Evolutionary conservation across 2,113 vertebrate species (phyloP), one percentile per base, ranked within the genome.

Genomic region (Anser cygnoides): DNA sequence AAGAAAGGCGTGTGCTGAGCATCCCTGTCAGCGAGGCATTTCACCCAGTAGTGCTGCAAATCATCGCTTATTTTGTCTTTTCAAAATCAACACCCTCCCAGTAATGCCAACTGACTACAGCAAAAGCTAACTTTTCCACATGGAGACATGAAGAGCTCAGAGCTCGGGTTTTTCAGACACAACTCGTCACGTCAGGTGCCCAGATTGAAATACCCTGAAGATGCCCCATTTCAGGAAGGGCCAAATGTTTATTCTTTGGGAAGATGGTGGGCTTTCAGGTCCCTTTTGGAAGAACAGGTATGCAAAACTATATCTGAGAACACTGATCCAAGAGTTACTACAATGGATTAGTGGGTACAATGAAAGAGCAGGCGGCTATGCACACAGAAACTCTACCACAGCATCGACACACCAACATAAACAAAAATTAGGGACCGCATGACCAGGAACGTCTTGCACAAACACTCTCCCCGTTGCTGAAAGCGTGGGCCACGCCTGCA

Each of bases 131-230:
- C 49, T 41, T 70, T 83, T 85, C 58, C 50, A 37, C 0, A 0
- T 8, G 26, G 17, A 63, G 22, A 23, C 20, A 14, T 0, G 0
- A 26, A 33, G 41, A 87, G 50, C 49, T 59, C 3, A 1, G 58
- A 59, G 21, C 68, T 87, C 46, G 11, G 21, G 29, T 25, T 68
- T 74, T 62, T 68, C 67, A 76, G 58, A 41, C 1, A 41, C 1
- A 1, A 16, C 8, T 8, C 35, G 46, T 62, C 58, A 44, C 59
- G 49, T 70, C 71, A 68, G 31, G 13, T 37, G 21, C 44, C 8
- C 3, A 2, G 71, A 52, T 0, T 75, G 37, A 91, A 82, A 79
- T 10, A n/a, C 35, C 71, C 15, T 41, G 44, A 91, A 79, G 58
- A 82, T 22, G 54, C 2, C 10, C 4, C 17, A 46, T 41, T 90